Conservation (phyloP, 2,888 invertebrate genomes). For the Xylota sylvarum region DNA sequence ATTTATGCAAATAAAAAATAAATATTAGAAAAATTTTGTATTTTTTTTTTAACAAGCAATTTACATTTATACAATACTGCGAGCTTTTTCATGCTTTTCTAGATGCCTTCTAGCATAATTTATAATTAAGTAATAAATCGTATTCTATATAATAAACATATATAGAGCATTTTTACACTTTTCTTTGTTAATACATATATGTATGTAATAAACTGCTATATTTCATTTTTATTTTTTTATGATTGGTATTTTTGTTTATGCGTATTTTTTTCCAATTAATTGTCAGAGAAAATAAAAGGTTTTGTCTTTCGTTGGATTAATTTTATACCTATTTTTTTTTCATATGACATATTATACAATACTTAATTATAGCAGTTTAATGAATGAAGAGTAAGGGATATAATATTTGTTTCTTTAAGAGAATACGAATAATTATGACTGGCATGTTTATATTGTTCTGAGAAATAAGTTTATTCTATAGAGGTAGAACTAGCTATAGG, state of each 20-base stretch:
- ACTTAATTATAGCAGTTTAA: conserved; percentile 21
- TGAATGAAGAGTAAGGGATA: neutral
- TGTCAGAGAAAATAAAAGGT: neutral
- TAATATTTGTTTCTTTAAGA: neutral
- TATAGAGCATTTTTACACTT: conserved; percentile 54
- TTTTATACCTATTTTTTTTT: neutral
- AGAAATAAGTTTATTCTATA: neutral
- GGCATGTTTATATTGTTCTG: neutral
- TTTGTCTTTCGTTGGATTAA: neutral
- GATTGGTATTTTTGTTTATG: conserved; percentile 8
- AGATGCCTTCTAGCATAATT: conserved; percentile 66
- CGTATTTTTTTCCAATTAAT: conserved; percentile 11
- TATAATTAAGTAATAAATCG: conserved; percentile 51
- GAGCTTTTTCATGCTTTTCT: conserved; percentile 63
- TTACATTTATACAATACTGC: conserved; percentile 46
- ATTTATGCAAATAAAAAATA: neutral
- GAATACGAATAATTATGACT: conserved; percentile 15
- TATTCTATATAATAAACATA: conserved; percentile 58
- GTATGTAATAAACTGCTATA: conserved; percentile 81
- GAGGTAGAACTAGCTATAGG: neutral
- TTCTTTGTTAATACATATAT: conserved; percentile 53
- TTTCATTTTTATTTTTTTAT: conserved; percentile 40
- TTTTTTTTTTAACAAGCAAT: conserved; percentile 7
- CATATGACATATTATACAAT: neutral
- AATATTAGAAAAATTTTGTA: neutral